phyloP scores from a whole-genome alignment of 2,888 invertebrate species.

The Lasioglossum lativentre region DNA sequence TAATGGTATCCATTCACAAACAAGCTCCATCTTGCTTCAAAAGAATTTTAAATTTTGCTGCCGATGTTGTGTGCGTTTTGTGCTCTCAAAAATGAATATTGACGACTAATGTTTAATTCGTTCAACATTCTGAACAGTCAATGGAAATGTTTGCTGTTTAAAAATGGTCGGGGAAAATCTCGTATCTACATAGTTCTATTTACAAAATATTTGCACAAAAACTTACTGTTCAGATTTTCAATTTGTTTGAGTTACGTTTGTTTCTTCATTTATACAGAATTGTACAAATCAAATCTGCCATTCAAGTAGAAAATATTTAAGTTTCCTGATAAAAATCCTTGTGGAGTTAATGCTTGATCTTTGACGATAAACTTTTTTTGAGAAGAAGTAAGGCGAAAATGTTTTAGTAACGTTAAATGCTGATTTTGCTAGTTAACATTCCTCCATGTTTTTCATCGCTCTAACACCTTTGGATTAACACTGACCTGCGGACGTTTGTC shows the following conservation, averaged over 20 bases:
- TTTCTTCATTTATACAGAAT: neutral
- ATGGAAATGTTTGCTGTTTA: neutral
- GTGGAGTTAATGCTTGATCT: too few species aligned
- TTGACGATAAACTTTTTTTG: neutral
- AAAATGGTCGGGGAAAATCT: neutral
- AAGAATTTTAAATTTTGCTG: neutral
- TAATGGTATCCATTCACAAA: neutral
- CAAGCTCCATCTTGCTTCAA: neutral
- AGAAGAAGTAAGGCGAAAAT: neutral
- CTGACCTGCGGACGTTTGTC: slow-evolving; percentile 26
- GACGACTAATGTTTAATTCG: neutral
- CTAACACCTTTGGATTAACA: slow-evolving; percentile 25
- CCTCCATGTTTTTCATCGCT: neutral
- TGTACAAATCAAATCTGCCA: neutral
- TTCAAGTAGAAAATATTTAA: neutral
- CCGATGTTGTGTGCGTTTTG: too few species aligned
- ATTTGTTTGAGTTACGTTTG: neutral
- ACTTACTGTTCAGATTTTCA: neutral
- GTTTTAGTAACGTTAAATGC: neutral
- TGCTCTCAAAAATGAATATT: neutral
- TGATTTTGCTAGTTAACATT: neutral
- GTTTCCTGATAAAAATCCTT: neutral
- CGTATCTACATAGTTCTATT: neutral
- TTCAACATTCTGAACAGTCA: neutral
- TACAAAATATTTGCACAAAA: neutral